Evolutionary conservation across 2,797 vertebrate genomes (phyloP).

Genomic region (Distichodus sexfasciatus): DNA sequence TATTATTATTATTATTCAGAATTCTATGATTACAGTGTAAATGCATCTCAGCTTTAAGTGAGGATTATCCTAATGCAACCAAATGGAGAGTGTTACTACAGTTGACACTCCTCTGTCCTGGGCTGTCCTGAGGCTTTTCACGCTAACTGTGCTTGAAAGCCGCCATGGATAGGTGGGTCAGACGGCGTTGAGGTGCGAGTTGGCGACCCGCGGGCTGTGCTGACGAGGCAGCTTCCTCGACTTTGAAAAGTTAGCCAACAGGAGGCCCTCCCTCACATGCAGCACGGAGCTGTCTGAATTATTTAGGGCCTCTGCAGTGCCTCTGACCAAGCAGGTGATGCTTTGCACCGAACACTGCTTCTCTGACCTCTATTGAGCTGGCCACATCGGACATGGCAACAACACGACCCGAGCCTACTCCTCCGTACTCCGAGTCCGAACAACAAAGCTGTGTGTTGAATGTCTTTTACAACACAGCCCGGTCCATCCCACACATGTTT

Average conservation of each 20-base stretch:
- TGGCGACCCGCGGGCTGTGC: constrained; percentile 41
- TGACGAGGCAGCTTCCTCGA: constrained; percentile 53
- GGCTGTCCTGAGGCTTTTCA: background rate
- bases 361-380: constrained; percentile 26
- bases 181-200: constrained; percentile 35
- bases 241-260: constrained; percentile 58
- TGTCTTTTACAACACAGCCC: too few species aligned
- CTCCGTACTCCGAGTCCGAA: background rate
- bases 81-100: too few species aligned
- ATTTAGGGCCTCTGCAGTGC: constrained; percentile 54
- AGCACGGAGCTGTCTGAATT: constrained; percentile 54
- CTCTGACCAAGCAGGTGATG: background rate
- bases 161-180: constrained; percentile 15
- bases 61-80: constrained; percentile 18
- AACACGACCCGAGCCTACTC: background rate
- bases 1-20: too few species aligned
- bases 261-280: constrained; percentile 41
- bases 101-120: constrained; percentile 21
- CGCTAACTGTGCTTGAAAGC: constrained; percentile 41
- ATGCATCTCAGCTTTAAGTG: too few species aligned
- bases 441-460: too few species aligned
- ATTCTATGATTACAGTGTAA: too few species aligned
- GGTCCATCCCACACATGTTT: too few species aligned
- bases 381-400: background rate
- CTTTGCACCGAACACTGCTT: background rate